Conservation (phyloP, 1,140 invertebrate species). For the Drosophila lini region DNA sequence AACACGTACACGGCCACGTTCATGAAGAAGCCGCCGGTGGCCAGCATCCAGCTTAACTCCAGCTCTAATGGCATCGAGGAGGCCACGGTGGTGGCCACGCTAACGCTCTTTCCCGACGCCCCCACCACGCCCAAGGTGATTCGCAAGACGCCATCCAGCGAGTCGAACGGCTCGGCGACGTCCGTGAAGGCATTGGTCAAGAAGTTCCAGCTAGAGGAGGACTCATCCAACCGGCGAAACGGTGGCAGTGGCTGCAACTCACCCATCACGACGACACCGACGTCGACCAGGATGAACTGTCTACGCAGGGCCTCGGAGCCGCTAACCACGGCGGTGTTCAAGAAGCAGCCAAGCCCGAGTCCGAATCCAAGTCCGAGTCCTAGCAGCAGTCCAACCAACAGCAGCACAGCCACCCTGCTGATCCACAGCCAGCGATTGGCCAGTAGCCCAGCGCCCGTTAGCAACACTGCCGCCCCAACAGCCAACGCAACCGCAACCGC, state of each 20-base stretch:
- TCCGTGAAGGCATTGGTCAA: slow-evolving; percentile 83
- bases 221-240: slow-evolving; percentile 14
- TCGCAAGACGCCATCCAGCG: slow-evolving; percentile 76
- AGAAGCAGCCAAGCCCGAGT: slow-evolving; percentile 67
- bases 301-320: slow-evolving; percentile 73
- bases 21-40: slow-evolving; percentile 65
- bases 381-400: slow-evolving; percentile 18
- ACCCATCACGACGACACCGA: slow-evolving; percentile 5
- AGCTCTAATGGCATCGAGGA: slow-evolving; percentile 37
- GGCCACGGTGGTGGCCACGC: slow-evolving; percentile 68
- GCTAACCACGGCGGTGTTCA: slow-evolving; percentile 59
- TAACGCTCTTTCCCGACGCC: slow-evolving; percentile 86
- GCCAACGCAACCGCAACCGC: slow-evolving; percentile 15
- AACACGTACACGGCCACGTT: slow-evolving; percentile 79
- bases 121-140: slow-evolving; percentile 87
- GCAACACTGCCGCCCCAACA: slow-evolving; percentile 13
- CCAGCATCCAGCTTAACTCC: slow-evolving; percentile 61
- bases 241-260: slow-evolving; percentile 34
- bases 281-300: slow-evolving; percentile 77
- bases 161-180: slow-evolving; percentile 68
- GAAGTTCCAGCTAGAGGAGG: slow-evolving; percentile 82
- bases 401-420: slow-evolving; percentile 43
- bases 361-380: slow-evolving; percentile 18
- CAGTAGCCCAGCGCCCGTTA: slow-evolving; percentile 27
- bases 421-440: slow-evolving; percentile 40